Evolutionary conservation across 1,140 invertebrate species (phyloP).

Genomic region (Triops cancriformis): DNA sequence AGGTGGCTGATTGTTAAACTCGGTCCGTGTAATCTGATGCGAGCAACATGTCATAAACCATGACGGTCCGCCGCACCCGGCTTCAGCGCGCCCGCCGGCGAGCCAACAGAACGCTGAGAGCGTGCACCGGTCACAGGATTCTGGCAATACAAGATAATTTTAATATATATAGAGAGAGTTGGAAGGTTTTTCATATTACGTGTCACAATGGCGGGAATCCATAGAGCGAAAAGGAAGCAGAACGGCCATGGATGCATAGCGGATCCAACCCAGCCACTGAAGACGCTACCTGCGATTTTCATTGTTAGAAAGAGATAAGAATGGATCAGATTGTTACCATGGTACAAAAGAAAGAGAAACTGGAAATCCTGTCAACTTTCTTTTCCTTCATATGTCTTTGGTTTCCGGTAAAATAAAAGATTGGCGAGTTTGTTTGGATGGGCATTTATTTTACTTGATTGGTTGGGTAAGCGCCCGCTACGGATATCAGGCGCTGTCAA

Average conservation of each 20-base stretch:
- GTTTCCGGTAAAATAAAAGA: too few relatives aligned
- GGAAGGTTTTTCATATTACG: not conserved
- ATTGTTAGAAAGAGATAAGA: not conserved
- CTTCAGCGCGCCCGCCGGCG: conserved; percentile 30
- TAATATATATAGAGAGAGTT: not conserved
- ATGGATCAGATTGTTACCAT: too few relatives aligned
- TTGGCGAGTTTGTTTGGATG: too few relatives aligned
- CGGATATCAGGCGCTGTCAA: too few relatives aligned
- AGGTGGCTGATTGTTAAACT: conserved; percentile 28
- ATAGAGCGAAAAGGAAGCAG: not conserved
- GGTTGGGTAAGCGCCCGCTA: too few relatives aligned
- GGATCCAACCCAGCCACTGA: not conserved
- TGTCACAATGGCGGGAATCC: not conserved
- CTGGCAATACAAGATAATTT: not conserved
- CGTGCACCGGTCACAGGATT: conserved; percentile 31
- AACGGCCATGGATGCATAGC: not conserved
- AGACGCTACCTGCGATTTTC: not conserved
- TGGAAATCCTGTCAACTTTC: too few relatives aligned
- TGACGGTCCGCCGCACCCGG: conserved; percentile 23
- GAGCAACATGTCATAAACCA: conserved; percentile 45
- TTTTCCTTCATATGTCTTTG: too few relatives aligned
- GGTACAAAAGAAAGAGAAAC: too few relatives aligned
- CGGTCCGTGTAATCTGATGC: conserved; percentile 50
- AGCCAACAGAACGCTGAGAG: conserved; percentile 34
- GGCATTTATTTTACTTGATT: too few relatives aligned